Evolutionary conservation across 2,888 invertebrate species (phyloP).

Genomic region (Pemphredon lugubris): DNA sequence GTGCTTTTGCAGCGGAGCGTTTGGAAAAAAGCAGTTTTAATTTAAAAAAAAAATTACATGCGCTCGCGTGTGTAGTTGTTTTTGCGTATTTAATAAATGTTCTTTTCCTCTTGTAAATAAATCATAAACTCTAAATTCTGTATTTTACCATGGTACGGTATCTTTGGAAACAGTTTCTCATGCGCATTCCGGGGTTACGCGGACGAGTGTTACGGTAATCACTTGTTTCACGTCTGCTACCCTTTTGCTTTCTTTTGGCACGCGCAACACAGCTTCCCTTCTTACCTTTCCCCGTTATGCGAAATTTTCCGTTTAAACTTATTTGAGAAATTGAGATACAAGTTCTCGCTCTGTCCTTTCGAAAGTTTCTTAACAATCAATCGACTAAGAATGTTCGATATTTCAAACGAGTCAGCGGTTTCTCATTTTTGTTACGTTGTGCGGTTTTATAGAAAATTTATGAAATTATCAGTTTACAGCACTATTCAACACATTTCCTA

Average conservation of each 20-base stretch:
- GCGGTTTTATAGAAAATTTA: slow-evolving; percentile 28
- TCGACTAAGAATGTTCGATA: slow-evolving; percentile 27
- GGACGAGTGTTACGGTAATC: slow-evolving; percentile 54
- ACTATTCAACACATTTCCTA: too few relatives aligned
- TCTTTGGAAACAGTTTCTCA: slow-evolving; percentile 45
- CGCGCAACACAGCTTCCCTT: slow-evolving; percentile 17
- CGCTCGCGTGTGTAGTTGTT: slow-evolving; percentile 28
- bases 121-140: slow-evolving; percentile 19
- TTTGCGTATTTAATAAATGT: slow-evolving; percentile 37
- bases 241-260: slow-evolving; percentile 39
- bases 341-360: slow-evolving; percentile 24
- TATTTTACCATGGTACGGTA: slow-evolving; percentile 24
- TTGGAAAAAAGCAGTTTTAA: slow-evolving; percentile 28
- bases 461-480: slow-evolving; percentile 33
- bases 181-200: slow-evolving; percentile 25
- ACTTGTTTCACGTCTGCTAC: slow-evolving; percentile 48
- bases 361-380: slow-evolving; percentile 38
- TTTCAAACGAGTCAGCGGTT: slow-evolving; percentile 30
- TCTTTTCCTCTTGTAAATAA: slow-evolving; percentile 18
- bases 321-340: slow-evolving; percentile 30
- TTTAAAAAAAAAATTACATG: slow-evolving; percentile 34
- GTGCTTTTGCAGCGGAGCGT: slow-evolving; percentile 28
- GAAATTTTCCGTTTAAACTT: slow-evolving; percentile 33
- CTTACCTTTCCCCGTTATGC: slow-evolving; percentile 26
- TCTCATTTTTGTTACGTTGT: slow-evolving; percentile 35